Base-by-base conservation (phyloP, 2,113 vertebrate genomes). In the Perognathus longimembris region DNA sequence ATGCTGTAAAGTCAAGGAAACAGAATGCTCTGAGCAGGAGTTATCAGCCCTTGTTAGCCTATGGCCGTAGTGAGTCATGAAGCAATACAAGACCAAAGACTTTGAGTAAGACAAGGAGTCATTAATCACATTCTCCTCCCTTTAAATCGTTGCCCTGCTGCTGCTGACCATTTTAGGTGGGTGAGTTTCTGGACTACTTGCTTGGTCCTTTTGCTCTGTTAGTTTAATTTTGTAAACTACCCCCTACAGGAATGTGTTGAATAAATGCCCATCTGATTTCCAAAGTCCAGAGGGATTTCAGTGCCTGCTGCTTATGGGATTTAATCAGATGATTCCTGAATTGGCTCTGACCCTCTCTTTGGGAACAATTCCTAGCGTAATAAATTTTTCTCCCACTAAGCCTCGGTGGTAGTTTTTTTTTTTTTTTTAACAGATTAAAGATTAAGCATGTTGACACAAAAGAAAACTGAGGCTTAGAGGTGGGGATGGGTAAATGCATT, bases 231-330 rank as follows among this genome's bases (percentile, higher is more conserved):
- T 83, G 63, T 77, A 85, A 93, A 76, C 85, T 69, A 54, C 15
- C 40, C 32, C 61, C 2, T 82, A 32, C 9, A 85, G 90, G 92
- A 95, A 96, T 90, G 94, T 85, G 32, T 93, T 95, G 90, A 89
- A 85, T 83, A 92, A 38, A 69, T 73, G 66, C 85, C 92, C 83
- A 93, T 94, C 95, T 94, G 94, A 95, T 96, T 93, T 75, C 26
- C 42, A 30, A 90, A 45, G 88, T 59, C 94, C 90, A 89, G 42
- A 88, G 81, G 78, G 88, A 89, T 87, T 71, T 74, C 88, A 89
- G 34, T 86, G 95, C 82, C 93, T 80, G 26, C 77, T 93, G 82
- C 74, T 94, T 57, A 42, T 6, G 6, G 40, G 85, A 70, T 94
- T 59, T 85, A 85, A 95, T 95, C 92, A 90, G 85, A 93, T 71